A percentile compares a stretch with the other conserved stretches of the same genome.
phyloP scores from a whole-genome alignment of 2,113 vertebrate species.

The Naja naja region DNA sequence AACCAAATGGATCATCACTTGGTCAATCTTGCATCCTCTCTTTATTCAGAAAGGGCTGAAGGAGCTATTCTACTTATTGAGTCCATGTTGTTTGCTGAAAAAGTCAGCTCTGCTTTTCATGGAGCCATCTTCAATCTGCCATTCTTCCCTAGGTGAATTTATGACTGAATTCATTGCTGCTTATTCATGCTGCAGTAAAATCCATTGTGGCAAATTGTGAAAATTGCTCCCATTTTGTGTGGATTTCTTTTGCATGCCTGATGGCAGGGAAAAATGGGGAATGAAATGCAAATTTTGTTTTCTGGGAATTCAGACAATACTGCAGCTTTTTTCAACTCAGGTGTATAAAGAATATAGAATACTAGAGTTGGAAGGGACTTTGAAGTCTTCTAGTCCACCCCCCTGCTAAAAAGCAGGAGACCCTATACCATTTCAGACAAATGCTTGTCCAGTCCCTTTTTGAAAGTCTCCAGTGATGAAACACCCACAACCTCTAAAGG shows the following conservation, averaged over 20 bases:
- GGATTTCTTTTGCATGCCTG: not conserved
- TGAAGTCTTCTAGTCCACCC: too few relatives aligned
- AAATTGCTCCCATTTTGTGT: not conserved
- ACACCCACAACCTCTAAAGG: not conserved
- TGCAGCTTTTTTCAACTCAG: not conserved
- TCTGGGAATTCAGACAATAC: rapidly evolving
- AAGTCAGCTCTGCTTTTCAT: too few relatives aligned
- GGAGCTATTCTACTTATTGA: too few relatives aligned
- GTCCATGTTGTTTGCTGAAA: too few relatives aligned
- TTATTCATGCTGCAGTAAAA: not conserved
- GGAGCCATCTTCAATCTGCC: too few relatives aligned
- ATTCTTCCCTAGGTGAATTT: too few relatives aligned
- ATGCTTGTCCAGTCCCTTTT: not conserved
- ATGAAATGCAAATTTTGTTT: not conserved
- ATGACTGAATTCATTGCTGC: not conserved
- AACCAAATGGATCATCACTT: too few relatives aligned
- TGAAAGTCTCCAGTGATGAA: not conserved
- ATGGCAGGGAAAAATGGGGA: not conserved
- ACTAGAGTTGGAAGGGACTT: too few relatives aligned
- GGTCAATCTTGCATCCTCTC: too few relatives aligned
- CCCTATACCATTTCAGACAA: too few relatives aligned
- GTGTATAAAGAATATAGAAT: not conserved
- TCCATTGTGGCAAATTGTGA: not conserved
- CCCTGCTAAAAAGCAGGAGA: too few relatives aligned
- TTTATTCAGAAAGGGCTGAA: too few relatives aligned